Percentiles rank a stretch among this genome's conserved stretches.
phyloP scores from a whole-genome alignment of 2,113 vertebrate species.

The Nannobrachium achirus region DNA sequence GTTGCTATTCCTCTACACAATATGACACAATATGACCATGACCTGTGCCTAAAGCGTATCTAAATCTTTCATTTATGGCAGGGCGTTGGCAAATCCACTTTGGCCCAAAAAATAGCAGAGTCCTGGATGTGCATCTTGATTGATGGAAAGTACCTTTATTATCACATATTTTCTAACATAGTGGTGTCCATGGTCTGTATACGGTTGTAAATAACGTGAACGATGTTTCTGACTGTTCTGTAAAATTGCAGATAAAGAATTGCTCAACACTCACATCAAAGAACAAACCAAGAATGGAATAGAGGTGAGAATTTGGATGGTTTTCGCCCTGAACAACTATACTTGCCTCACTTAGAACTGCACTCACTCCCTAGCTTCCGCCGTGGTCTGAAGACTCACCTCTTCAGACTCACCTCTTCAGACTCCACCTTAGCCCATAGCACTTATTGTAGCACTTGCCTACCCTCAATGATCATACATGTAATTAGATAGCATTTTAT shows the following conservation, averaged over 20 bases:
- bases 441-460: no score
- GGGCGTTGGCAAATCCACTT: slow-evolving; percentile 91
- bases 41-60: no score
- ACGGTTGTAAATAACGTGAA: background rate
- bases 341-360: no score
- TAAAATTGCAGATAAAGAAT: slow-evolving; percentile 82
- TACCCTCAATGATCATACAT: no score
- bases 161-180: background rate
- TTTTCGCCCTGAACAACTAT: no score
- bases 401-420: no score
- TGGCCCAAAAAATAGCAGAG: slow-evolving; percentile 85
- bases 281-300: slow-evolving; percentile 78
- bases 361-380: no score
- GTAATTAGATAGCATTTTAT: no score
- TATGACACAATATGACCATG: no score
- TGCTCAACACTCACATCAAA: slow-evolving; percentile 82
- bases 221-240: slow-evolving; percentile 5
- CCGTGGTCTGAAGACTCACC: no score
- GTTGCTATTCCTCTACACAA: no score
- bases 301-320: slow-evolving; percentile 76
- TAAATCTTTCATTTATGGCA: slow-evolving; percentile 70
- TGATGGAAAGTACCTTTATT: slow-evolving; percentile 82
- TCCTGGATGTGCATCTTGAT: slow-evolving; percentile 87
- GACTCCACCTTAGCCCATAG: no score
- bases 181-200: background rate